Percentiles rank a stretch among this genome's conserved stretches.
Conservation (phyloP, 1,140 invertebrate species). For the Bombyx mori region ASM3026992v2 NC_085122.1:8424001-8424500, state of each 20-base stretch:
- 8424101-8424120: constrained; percentile 34
- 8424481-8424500: constrained; percentile 20
- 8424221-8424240: constrained; percentile 26
- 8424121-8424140: constrained; percentile 20
- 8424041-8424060: constrained; percentile 23
- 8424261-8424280: constrained; percentile 22
- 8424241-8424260: constrained; percentile 19
- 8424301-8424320: constrained; percentile 26
- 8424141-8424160: constrained; percentile 22
- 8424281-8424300: constrained; percentile 27
- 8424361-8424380: constrained; percentile 26
- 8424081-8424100: constrained; percentile 42
- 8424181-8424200: constrained; percentile 26
- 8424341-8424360: constrained; percentile 28
- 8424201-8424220: constrained; percentile 26
- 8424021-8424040: constrained; percentile 33
- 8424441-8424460: constrained; percentile 20
- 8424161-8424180: constrained; percentile 24
- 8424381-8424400: constrained; percentile 22
- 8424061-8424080: constrained; percentile 16
- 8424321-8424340: too few species aligned
- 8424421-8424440: constrained; percentile 25
- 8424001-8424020: constrained; percentile 18
- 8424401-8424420: constrained; percentile 18
- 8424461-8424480: constrained; percentile 21